A percentile compares a stretch with the other conserved stretches of the same genome.
Conservation (phyloP, 2,797 vertebrate species). For the Ptychobarbus kaznakovi region DNA sequence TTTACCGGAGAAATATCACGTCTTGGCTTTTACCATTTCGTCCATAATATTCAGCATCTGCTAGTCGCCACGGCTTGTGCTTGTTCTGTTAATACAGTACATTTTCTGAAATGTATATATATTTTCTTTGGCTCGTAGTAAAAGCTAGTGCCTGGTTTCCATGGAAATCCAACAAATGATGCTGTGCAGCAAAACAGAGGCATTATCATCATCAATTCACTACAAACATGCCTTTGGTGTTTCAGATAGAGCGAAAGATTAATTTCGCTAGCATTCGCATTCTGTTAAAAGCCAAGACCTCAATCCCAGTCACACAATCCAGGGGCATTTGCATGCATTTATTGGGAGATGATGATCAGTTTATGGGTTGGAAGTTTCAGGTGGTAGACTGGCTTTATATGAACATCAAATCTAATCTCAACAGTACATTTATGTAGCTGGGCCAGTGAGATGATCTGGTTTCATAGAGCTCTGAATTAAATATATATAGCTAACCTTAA, state of each 20-base stretch:
- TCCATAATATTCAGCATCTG: not conserved
- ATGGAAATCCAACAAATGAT: conserved; percentile 12
- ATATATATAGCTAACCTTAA: not conserved
- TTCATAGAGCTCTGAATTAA: not conserved
- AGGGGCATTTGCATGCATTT: not conserved
- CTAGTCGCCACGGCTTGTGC: not conserved
- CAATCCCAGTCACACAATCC: not conserved
- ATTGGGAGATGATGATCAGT: not conserved
- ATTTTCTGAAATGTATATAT: not conserved
- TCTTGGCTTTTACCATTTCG: not conserved
- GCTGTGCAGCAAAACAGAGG: not conserved
- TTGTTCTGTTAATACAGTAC: not conserved
- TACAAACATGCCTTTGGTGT: not conserved
- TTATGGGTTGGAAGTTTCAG: not conserved
- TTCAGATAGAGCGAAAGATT: not conserved
- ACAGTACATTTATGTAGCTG: not conserved
- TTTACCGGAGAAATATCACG: not conserved
- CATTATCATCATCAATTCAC: not conserved
- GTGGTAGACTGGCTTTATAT: not conserved
- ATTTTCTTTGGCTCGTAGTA: not conserved
- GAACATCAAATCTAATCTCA: not conserved
- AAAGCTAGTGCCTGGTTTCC: conserved; percentile 19
- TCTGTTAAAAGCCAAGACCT: not conserved
- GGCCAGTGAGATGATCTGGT: not conserved
- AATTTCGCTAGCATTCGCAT: not conserved